Base-by-base conservation (phyloP, 2,113 vertebrate genomes). In the Puntigrus tetrazona region DNA sequence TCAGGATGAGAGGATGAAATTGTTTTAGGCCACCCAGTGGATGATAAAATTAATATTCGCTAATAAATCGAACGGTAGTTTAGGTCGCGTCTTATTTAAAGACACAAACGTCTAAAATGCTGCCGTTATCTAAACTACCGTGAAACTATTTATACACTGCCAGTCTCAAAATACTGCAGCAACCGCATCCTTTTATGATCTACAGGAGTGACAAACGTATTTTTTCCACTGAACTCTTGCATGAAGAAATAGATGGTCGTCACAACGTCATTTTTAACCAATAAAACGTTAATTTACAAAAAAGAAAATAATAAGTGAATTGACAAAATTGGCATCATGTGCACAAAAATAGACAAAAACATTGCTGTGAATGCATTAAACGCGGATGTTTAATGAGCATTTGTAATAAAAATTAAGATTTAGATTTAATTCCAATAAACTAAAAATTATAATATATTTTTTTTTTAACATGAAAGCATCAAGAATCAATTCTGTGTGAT, bases 1-100 rank as follows among this genome's bases (percentile, higher is more conserved):
- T 78, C 50, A 78, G 75, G 50, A 78, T 78, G 50, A 78, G 50
- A 78, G 75, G 75, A 78, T 2, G 0, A 34, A 20, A 34, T 36
- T 5, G 74, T 50, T 50, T 34, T 75, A 47, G 9, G 7, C 31
- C 70, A 27, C 36, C 0, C 5, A 5, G 6, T 31, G 72, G 41
- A 74, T 13, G 41, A 75, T 20, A 50, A 50, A 10, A 69, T 36
- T 3, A 0, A 10, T 22, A 5, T 34, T 67, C 29, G 16, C 0
- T 10, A 25, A 34, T 38, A 18, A 43, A 72, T 41, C n/a, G 14
- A 43, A 25, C 0, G 38, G 34, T 25, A 41, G 69, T 7, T 72
- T 36, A 69, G 31, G 16, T 67, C 36, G 36, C 4, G 18, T 38
- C 65, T 10, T 36, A 10, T 67, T 69, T 69, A 67, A 34, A 67